phyloP scores from a whole-genome alignment of 2,797 vertebrate species.

The Chelon labrosus region DNA sequence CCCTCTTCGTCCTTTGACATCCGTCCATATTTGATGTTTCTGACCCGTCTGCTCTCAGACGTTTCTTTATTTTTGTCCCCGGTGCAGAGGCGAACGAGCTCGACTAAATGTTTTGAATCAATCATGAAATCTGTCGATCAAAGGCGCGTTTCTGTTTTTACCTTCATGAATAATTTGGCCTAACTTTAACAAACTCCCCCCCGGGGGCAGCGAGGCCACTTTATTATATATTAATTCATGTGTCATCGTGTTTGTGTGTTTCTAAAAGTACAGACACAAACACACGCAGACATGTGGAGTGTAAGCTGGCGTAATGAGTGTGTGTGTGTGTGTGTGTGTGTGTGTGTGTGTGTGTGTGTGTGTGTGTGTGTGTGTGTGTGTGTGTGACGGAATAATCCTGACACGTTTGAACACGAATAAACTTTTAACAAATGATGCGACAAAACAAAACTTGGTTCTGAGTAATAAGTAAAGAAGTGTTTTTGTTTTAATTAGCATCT shows the following conservation, averaged over 20 bases:
- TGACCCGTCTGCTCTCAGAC: constrained; percentile 10
- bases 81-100: neutral
- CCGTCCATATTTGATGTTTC: neutral
- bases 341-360: no score
- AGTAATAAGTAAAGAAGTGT: no score
- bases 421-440: no score
- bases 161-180: constrained; percentile 23
- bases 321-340: no score
- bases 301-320: no score
- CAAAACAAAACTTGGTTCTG: no score
- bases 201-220: neutral
- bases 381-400: no score
- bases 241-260: neutral
- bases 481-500: no score
- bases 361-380: no score
- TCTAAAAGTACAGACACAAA: neutral
- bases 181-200: constrained; percentile 5
- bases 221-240: constrained; percentile 13
- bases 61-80: neutral
- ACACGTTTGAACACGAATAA: no score
- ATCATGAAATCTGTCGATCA: constrained; percentile 48
- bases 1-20: no score
- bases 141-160: constrained; percentile 7
- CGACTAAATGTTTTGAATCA: constrained; percentile 28
- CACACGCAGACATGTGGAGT: no score